A percentile compares a stretch with the other conserved stretches of the same genome.
Conservation (phyloP, 2,113 vertebrate genomes). For the Cyrtonyx montezumae region DNA sequence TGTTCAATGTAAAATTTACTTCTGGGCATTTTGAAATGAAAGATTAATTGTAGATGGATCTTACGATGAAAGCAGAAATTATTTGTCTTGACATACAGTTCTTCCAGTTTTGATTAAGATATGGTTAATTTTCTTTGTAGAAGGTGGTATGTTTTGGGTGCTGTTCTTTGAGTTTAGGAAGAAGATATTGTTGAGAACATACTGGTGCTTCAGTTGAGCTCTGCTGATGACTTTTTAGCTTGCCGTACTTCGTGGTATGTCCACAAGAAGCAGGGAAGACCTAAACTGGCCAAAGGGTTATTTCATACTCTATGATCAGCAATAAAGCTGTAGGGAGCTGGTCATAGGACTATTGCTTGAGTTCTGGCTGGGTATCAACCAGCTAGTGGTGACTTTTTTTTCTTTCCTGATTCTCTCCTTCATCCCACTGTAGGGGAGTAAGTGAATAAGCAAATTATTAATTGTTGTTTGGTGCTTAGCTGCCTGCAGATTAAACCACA, state of each 20-base stretch:
- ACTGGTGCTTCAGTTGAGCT: neutral
- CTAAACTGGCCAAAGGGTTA: neutral
- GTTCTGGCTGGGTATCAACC: neutral
- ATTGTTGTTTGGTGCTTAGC: neutral
- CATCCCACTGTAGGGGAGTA: neutral
- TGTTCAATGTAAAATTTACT: neutral
- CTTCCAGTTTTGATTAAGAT: neutral
- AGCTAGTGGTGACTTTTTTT: neutral
- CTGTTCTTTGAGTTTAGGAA: neutral
- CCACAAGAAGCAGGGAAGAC: neutral
- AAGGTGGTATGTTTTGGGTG: neutral
- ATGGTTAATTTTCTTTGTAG: neutral
- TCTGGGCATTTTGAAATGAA: neutral
- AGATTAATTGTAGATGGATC: neutral
- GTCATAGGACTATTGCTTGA: neutral
- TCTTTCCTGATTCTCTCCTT: neutral
- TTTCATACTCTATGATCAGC: too few relatives aligned
- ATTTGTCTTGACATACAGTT: neutral
- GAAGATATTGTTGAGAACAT: neutral
- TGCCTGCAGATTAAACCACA: neutral
- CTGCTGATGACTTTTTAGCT: neutral
- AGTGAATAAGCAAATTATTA: too few relatives aligned
- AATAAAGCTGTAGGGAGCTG: too few relatives aligned
- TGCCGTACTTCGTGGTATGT: neutral
- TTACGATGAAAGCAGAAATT: neutral